Evolutionary conservation across 2,797 vertebrate species (phyloP), one percentile per base, ranked within the genome.

Genomic region (Propithecus deckenii): DNA sequence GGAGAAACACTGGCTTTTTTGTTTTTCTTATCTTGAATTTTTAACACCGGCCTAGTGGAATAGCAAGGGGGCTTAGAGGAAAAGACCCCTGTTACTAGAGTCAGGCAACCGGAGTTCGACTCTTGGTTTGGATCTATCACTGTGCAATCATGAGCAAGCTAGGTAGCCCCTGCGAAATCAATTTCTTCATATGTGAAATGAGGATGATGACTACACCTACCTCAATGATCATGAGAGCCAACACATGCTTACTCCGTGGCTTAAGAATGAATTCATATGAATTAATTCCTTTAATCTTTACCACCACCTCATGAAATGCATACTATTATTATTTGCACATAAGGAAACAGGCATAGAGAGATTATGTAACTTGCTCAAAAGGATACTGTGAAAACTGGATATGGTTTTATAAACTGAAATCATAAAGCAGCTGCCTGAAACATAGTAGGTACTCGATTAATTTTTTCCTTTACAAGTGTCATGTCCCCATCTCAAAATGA

Each of bases 11-110:
- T 30, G 59, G 43, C 25, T 79, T 90, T 85, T 80, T 48, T 75
- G 4, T 28, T 95, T 81, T 90, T 84, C 41, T 85, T 74, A 52
- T 41, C 63, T 91, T 97, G 90, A 79, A 90, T 90, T 52, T 93
- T 43, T 83, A 89, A n/a, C 32, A 74, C 22, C n/a, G 76, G 74
- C 30, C 35, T 92, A 38, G 65, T 41, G 23, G 57, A 48, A 81
- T 25, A 76, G 50, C 30, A 76, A 83, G 30, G 43, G 22, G 18
- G n/a, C n/a, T 59, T n/a, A 65, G 71, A 88, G 78, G 59, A 63
- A 61, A 74, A 96, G 30, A 86, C 35, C 43, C 32, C 30, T 63
- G 28, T 48, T 69, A 91, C 94, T 74, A 95, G 9, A 90, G 28
- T 85, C 87, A 61, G 74, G 76, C 8, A 41, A 78, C 35, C 43